A percentile compares a stretch with the other conserved stretches of the same genome.
These are phyloP conservation scores for Poecile atricapillus DNA, from an alignment of 2,113 vertebrate species.

Conservation along the genomic window DNA sequence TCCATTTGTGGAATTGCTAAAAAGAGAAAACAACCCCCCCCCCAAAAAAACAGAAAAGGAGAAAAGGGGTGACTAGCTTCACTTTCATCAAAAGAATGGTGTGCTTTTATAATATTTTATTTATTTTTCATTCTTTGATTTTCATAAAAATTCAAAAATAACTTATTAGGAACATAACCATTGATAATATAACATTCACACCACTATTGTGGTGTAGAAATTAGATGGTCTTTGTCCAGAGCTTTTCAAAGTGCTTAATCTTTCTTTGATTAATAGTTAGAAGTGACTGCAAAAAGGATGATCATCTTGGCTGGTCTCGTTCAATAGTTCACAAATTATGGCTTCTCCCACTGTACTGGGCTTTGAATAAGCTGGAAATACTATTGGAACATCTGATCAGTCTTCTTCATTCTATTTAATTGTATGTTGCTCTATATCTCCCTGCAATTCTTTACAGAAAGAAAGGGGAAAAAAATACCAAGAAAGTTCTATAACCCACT, in stretches of 20 bases:
- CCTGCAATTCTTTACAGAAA: not conserved
- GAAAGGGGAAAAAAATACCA: not conserved
- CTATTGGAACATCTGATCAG: not conserved
- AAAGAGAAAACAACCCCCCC: too few relatives aligned
- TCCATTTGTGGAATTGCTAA: not conserved
- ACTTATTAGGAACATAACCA: not conserved
- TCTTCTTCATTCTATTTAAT: not conserved
- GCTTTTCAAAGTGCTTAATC: not conserved
- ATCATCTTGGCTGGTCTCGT: not conserved
- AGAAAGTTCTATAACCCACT: not conserved
- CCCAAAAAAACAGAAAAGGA: too few relatives aligned
- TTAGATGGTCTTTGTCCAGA: not conserved
- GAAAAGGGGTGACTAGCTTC: not conserved
- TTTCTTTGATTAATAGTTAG: not conserved
- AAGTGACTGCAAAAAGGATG: not conserved
- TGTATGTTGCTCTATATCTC: not conserved
- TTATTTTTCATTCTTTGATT: not conserved
- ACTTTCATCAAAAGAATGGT: not conserved
- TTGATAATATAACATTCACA: not conserved
- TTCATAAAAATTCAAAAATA: not conserved
- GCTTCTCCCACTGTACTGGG: not conserved
- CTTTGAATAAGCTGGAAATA: not conserved
- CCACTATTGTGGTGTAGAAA: not conserved
- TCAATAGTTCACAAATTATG: not conserved
- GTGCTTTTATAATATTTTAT: not conserved